phyloP scores from a whole-genome alignment of 2,888 invertebrate genomes.

The Zaprionus bogoriensis region DNA sequence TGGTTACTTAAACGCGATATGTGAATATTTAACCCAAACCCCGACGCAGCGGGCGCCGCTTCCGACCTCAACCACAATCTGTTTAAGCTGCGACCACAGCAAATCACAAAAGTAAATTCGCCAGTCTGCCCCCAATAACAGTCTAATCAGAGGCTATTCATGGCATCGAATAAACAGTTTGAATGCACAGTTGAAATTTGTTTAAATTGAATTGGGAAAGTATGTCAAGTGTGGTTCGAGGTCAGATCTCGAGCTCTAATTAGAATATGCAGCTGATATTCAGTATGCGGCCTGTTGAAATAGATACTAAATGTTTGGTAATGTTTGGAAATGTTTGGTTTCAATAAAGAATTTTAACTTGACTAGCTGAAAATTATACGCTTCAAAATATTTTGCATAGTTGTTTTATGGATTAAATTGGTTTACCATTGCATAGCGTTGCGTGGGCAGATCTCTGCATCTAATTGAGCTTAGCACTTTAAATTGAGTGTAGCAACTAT shows the following conservation, averaged over 20 bases:
- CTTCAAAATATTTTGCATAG: no score
- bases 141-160: neutral
- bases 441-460: no score
- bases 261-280: neutral
- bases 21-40: constrained; percentile 44
- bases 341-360: no score
- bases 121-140: neutral
- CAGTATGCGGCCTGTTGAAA: neutral
- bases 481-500: no score
- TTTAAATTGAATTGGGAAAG: neutral
- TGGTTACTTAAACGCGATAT: constrained; percentile 62
- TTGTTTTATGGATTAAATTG: no score
- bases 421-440: no score
- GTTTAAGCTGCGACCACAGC: constrained; percentile 12
- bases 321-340: no score
- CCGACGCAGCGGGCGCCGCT: neutral
- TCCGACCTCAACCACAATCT: constrained; percentile 17
- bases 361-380: no score
- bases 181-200: neutral
- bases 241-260: neutral
- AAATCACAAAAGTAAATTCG: neutral
- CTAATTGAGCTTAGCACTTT: no score
- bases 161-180: neutral
- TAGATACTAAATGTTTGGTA: no score
- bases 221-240: neutral